Evolutionary conservation across 2,888 invertebrate species (phyloP).

Genomic region (Orchestes rusci): DNA sequence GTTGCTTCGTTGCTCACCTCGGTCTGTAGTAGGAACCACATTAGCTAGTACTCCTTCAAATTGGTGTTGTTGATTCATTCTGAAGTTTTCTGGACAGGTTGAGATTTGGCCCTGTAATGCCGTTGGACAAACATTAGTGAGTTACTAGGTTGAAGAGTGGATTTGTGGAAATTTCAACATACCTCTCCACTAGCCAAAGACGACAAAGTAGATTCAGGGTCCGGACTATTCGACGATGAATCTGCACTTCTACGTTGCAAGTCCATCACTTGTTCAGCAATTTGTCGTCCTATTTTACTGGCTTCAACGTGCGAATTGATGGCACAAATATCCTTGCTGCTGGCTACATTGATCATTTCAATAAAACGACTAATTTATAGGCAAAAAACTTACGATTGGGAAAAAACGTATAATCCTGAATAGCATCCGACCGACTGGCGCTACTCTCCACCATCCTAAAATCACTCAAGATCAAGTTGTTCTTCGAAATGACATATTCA

Average conservation of each 20-base stretch:
- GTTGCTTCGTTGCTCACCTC: no score
- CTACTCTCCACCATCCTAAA: slow-evolving; percentile 47
- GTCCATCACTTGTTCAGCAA: slow-evolving; percentile 70
- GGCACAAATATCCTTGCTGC: slow-evolving; percentile 59
- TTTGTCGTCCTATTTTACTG: slow-evolving; percentile 77
- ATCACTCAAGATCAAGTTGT: slow-evolving; percentile 62
- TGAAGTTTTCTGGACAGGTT: no score
- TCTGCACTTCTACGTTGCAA: slow-evolving; percentile 43
- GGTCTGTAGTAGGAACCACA: no score
- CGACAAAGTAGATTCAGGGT: slow-evolving; percentile 39
- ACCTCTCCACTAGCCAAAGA: slow-evolving; percentile 36
- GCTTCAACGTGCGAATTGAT: slow-evolving; percentile 74
- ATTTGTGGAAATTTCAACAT: no score
- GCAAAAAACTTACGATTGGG: slow-evolving; percentile 44
- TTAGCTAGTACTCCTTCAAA: no score
- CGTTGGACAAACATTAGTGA: slow-evolving; percentile 1
- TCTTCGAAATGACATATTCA: slow-evolving; percentile 83
- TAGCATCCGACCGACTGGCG: slow-evolving; percentile 39
- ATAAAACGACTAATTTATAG: neutral
- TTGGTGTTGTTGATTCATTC: no score
- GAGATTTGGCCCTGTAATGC: slow-evolving; percentile 42
- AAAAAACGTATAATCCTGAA: no score
- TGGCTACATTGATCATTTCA: slow-evolving; percentile 34
- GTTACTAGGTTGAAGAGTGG: neutral
- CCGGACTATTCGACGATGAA: slow-evolving; percentile 38